Evolutionary conservation across 2,888 invertebrate species (phyloP).

Genomic region (Drosophila prolongata): DNA sequence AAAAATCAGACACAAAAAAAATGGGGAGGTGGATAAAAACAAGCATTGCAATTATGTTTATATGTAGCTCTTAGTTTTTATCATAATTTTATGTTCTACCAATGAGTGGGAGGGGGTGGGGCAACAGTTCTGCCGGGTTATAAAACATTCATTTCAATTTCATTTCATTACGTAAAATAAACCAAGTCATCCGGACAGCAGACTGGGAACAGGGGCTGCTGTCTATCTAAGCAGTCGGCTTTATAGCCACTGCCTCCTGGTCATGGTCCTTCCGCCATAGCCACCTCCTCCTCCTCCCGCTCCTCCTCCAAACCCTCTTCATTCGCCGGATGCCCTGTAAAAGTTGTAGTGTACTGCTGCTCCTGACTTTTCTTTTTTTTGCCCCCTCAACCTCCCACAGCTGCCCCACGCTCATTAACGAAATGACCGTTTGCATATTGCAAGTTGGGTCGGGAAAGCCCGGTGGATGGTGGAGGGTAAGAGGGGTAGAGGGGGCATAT

Average conservation of each 20-base stretch:
- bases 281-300: conserved; percentile 1
- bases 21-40: background rate
- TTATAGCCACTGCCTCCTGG: conserved; percentile 30
- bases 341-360: conserved; percentile 55
- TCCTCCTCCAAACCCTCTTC: conserved; percentile 26
- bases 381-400: conserved; percentile 10
- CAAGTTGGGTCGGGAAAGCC: conserved; percentile 33
- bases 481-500: background rate
- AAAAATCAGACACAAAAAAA: conserved; percentile 16
- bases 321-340: conserved; percentile 70
- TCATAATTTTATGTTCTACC: conserved; percentile 35
- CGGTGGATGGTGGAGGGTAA: background rate
- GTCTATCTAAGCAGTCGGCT: conserved; percentile 52
- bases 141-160: conserved; percentile 81
- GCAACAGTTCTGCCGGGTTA: conserved; percentile 52
- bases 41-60: conserved; percentile 19
- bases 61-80: conserved; percentile 35
- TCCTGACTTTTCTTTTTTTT: conserved; percentile 3
- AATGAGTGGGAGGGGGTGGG: background rate
- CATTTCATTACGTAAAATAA: conserved; percentile 78
- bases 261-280: conserved; percentile 13
- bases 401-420: conserved; percentile 78
- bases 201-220: conserved; percentile 30
- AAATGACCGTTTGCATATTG: conserved; percentile 81
- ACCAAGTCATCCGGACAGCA: conserved; percentile 63